A percentile compares a stretch with the other conserved stretches of the same genome.
Conservation (phyloP, 2,797 vertebrate species). For the Chloroceryle amazona region DNA sequence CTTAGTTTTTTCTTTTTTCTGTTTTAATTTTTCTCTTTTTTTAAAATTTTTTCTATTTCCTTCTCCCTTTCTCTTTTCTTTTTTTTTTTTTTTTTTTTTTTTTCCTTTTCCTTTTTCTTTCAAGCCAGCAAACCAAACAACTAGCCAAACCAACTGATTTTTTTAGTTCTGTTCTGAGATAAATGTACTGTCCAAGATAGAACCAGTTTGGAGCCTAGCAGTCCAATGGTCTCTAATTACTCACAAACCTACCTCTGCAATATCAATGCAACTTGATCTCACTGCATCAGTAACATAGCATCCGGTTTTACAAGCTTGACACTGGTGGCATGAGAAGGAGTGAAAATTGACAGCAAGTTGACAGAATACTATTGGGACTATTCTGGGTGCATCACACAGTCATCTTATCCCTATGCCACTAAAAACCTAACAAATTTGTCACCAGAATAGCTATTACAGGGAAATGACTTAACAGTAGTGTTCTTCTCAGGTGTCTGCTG, state of each 20-base stretch:
- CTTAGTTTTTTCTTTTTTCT: fast-evolving
- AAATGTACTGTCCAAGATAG: neutral
- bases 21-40: no score
- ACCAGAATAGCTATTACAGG: neutral
- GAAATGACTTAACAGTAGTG: neutral
- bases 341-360: slow-evolving; percentile 53
- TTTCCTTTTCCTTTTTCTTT: neutral
- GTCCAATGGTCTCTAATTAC: neutral
- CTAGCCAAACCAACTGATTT: neutral
- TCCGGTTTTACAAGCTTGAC: neutral
- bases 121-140: neutral
- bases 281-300: neutral
- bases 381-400: slow-evolving; percentile 9
- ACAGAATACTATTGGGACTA: slow-evolving; percentile 34
- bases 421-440: neutral
- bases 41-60: fast-evolving
- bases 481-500: neutral
- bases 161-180: neutral
- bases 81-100: fast-evolving
- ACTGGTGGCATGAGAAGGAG: slow-evolving; percentile 25
- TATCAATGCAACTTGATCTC: slow-evolving; percentile 24
- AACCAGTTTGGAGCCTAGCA: neutral
- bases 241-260: neutral
- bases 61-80: fast-evolving
- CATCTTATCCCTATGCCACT: neutral